Evolutionary conservation across 2,113 vertebrate species (phyloP).

Genomic region (Xenopus borealis): DNA sequence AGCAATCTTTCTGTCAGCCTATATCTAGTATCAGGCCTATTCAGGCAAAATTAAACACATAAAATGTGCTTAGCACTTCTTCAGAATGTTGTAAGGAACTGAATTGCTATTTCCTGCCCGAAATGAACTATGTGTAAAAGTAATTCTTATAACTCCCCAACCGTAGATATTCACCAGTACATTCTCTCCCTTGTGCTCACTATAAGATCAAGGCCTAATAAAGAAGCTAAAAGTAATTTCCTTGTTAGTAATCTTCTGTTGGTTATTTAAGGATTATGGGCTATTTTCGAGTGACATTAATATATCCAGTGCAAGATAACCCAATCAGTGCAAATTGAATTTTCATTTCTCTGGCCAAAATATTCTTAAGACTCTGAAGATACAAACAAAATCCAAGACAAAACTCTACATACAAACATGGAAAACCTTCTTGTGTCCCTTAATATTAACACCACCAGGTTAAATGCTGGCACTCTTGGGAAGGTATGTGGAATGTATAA

Average conservation of each 20-base stretch:
- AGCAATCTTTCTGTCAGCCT: not conserved
- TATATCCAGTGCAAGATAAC: not conserved
- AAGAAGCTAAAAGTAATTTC: not conserved
- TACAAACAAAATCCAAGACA: not conserved
- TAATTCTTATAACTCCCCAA: not conserved
- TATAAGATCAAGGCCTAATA: not conserved
- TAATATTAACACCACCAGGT: too few species aligned
- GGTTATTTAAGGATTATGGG: not conserved
- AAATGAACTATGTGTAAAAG: not conserved
- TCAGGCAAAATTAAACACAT: slow-evolving; percentile 1
- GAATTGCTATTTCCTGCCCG: not conserved
- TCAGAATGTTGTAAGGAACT: not conserved
- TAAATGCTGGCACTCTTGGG: too few species aligned
- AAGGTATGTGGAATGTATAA: too few species aligned
- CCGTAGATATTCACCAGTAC: not conserved
- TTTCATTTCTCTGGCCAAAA: not conserved
- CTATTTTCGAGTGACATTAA: not conserved
- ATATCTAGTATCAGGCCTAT: not conserved
- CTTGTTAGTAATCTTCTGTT: not conserved
- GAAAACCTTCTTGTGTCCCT: not conserved
- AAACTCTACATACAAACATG: not conserved
- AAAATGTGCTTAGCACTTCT: slow-evolving; percentile 1
- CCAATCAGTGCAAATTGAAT: not conserved
- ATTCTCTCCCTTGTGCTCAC: not conserved
- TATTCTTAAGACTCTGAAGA: not conserved